These are phyloP conservation scores for Hoplostethus atlanticus DNA, from an alignment of 2,797 vertebrate species.

Conservation along the genomic window DNA sequence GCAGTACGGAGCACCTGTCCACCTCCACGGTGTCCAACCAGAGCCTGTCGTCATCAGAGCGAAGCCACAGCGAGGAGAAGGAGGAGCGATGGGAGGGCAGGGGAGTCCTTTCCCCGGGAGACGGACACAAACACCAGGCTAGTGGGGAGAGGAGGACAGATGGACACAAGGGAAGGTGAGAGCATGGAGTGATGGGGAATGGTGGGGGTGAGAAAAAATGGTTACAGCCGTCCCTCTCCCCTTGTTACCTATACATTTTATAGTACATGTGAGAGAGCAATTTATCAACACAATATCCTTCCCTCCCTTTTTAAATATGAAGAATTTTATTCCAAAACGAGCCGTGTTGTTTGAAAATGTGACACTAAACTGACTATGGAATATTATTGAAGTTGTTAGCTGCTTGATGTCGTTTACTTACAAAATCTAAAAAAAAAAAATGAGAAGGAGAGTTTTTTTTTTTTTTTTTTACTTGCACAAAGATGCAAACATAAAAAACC, in stretches of 20 bases:
- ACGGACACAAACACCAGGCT: slow-evolving; percentile 69
- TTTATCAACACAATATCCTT: too few relatives aligned
- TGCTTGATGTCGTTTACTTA: too few relatives aligned
- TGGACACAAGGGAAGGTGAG: slow-evolving; percentile 80
- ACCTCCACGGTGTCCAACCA: slow-evolving; percentile 86
- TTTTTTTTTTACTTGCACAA: too few relatives aligned
- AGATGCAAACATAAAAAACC: too few relatives aligned
- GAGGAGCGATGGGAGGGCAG: slow-evolving; percentile 82
- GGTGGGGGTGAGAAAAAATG: not conserved
- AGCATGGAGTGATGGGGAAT: slow-evolving; percentile 1
- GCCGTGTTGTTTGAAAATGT: too few relatives aligned
- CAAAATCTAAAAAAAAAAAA: too few relatives aligned
- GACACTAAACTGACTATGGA: too few relatives aligned
- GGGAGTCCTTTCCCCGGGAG: slow-evolving; percentile 69
- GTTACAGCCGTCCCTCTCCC: not conserved
- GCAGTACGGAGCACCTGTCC: slow-evolving; percentile 92
- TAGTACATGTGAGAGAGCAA: slow-evolving; percentile 10
- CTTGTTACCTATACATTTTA: not conserved
- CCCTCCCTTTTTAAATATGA: too few relatives aligned
- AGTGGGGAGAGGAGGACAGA: slow-evolving; percentile 71
- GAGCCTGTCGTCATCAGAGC: slow-evolving; percentile 85
- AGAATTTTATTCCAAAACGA: too few relatives aligned
- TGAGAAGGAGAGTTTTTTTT: too few relatives aligned
- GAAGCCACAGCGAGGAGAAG: slow-evolving; percentile 90
- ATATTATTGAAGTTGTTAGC: too few relatives aligned